phyloP scores from a whole-genome alignment of 64 coral and sea anemone genomes.

The Montipora capricornis region DNA sequence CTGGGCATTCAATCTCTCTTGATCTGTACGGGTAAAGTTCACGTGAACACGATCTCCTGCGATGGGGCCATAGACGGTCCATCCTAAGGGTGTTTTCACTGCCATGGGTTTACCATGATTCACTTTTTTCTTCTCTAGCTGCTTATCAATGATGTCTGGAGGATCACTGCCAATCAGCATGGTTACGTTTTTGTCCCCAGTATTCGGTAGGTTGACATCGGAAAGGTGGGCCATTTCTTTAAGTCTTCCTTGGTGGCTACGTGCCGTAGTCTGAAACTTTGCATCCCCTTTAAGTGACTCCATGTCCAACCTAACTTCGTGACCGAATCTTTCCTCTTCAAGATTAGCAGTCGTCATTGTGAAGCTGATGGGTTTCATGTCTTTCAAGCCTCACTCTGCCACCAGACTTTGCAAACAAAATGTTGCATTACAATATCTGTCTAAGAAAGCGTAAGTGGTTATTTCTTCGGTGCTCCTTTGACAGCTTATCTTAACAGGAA shows the following conservation, averaged over 20 bases:
- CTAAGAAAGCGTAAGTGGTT: slow-evolving; percentile 57
- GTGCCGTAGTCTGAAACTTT: slow-evolving; percentile 20
- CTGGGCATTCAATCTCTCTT: too few relatives aligned
- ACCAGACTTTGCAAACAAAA: slow-evolving; percentile 64
- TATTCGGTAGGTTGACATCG: too few relatives aligned
- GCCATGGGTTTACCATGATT: too few relatives aligned
- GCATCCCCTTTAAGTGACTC: slow-evolving; percentile 51
- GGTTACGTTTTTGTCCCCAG: too few relatives aligned
- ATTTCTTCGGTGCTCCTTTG: slow-evolving; percentile 38
- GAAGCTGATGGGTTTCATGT: too few relatives aligned
- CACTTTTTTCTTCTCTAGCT: too few relatives aligned
- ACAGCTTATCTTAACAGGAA: slow-evolving; percentile 55
- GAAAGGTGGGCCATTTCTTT: too few relatives aligned
- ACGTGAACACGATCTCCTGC: too few relatives aligned
- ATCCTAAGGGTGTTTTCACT: slow-evolving; percentile 1
- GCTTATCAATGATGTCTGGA: too few relatives aligned
- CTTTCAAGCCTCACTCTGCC: slow-evolving; percentile 7
- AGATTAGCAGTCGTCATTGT: slow-evolving; percentile 11
- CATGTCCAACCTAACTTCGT: slow-evolving; percentile 56
- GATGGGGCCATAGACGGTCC: slow-evolving; percentile 67
- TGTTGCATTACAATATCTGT: slow-evolving; percentile 54
- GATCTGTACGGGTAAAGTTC: too few relatives aligned
- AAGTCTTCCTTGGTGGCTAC: background rate
- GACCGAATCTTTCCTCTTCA: background rate
- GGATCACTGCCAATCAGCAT: too few relatives aligned